Evolutionary conservation across 2,113 vertebrate genomes (phyloP), one percentile per base, ranked within the genome.

Genomic region (Oriolus oriolus): DNA sequence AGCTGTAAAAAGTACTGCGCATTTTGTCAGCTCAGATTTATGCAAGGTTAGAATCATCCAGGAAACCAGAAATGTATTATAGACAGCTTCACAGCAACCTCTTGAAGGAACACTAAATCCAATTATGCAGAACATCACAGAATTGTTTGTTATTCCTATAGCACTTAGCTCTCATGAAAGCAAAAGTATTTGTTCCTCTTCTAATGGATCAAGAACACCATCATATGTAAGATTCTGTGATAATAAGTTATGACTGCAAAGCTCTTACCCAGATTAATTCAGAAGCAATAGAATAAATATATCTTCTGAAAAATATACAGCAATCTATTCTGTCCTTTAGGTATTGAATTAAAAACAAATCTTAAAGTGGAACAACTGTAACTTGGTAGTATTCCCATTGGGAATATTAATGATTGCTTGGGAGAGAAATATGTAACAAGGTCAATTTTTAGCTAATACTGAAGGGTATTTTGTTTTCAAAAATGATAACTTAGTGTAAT

Each of bases 11-110:
- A 82, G 61, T 94, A 66, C 85, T 22, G 24, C 31, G 13, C 92
- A 89, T 96, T 96, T 98, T 93, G 90, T 96, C 88, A 95, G 90
- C 75, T 88, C 88, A 89, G 92, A 97, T 96, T 95, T 95, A 96
- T 95, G 73, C 69, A 92, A 95, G 84, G 82, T 85, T 96, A 85
- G 85, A 95, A 91, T 97, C 78, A 91, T 92, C 69, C 69, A 84
- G 93, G 79, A 96, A 89, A 81, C 82, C 54, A 87, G 21, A 89
- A 86, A 37, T 84, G 41, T 96, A 87, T 74, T 92, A 83, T 39
- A 84, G 21, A 81, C 66, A 94, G 81, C 85, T 81, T 83, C 94
- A 94, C 80, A 85, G 87, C 61, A 93, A 83, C 97, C 78, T 97
- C 74, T 93, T 94, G 60, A 95, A 97, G 77, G 59, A 96, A 82